Evolutionary conservation across 2,113 vertebrate genomes (phyloP).

Genomic region (Phocoena sinus): DNA sequence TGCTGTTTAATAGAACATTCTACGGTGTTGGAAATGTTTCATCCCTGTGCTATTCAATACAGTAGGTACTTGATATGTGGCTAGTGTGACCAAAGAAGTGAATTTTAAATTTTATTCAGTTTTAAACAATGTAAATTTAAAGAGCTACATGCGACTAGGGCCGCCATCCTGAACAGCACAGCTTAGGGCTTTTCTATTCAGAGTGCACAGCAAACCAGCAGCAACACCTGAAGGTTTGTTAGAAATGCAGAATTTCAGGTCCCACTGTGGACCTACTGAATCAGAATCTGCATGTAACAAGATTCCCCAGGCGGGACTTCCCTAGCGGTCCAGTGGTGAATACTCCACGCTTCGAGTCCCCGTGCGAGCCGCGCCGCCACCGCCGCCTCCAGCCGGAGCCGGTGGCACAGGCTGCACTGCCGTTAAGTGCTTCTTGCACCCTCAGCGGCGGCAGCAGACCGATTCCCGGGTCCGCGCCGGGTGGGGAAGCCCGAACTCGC

Average conservation of each 20-base stretch:
- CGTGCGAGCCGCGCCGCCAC: slow-evolving; percentile 18
- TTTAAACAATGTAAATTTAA: not conserved
- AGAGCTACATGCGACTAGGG: not conserved
- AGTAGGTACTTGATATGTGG: not conserved
- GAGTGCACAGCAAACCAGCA: not conserved
- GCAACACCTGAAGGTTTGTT: not conserved
- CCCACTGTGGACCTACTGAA: not conserved
- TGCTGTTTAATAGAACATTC: not conserved
- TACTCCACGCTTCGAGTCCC: slow-evolving; percentile 6
- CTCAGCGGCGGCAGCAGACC: not conserved
- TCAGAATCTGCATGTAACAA: not conserved
- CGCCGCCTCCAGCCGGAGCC: slow-evolving; percentile 35
- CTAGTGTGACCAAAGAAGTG: not conserved
- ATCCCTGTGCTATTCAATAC: not conserved
- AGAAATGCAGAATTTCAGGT: not conserved
- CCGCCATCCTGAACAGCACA: no score
- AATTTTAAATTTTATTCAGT: not conserved
- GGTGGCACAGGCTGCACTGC: slow-evolving; percentile 7
- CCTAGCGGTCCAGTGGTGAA: not conserved
- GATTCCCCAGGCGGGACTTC: not conserved
- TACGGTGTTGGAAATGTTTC: no score
- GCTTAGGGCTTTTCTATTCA: not conserved
- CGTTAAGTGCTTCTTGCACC: not conserved
- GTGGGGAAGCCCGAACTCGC: slow-evolving; percentile 53
- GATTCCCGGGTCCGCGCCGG: slow-evolving; percentile 3